Percentiles rank a stretch among this genome's conserved stretches.
phyloP scores from a whole-genome alignment of 1,140 invertebrate species.

The Cyclargus thomasi region DNA sequence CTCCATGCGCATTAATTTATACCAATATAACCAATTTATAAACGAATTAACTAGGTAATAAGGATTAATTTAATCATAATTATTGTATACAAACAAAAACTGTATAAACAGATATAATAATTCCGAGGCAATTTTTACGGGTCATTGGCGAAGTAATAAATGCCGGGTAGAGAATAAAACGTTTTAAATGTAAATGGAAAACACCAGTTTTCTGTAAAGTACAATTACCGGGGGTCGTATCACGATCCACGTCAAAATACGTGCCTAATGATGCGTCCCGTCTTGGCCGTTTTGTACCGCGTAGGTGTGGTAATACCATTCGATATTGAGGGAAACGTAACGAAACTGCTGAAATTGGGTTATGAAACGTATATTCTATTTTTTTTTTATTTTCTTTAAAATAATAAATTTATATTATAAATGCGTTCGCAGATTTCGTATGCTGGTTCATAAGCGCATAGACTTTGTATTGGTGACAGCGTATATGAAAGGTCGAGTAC shows the following conservation, averaged over 20 bases:
- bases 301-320: too few species aligned
- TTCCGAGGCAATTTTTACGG: conserved; percentile 33
- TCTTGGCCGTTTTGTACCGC: too few species aligned
- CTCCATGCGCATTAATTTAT: not conserved
- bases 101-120: conserved; percentile 21
- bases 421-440: too few species aligned
- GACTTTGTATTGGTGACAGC: too few species aligned
- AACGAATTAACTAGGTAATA: not conserved
- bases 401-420: too few species aligned
- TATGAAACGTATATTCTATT: too few species aligned
- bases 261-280: not conserved
- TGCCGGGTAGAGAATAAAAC: conserved; percentile 38
- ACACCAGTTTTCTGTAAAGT: conserved; percentile 27
- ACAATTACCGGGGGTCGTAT: conserved; percentile 6
- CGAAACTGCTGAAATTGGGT: too few species aligned
- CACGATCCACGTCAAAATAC: conserved; percentile 9
- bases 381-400: too few species aligned
- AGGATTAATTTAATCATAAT: not conserved
- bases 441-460: too few species aligned
- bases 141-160: conserved; percentile 44
- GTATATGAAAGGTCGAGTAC: too few species aligned
- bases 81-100: conserved; percentile 14
- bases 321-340: too few species aligned
- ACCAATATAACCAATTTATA: not conserved
- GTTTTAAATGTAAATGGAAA: conserved; percentile 54